These are phyloP conservation scores for Phorcus lineatus DNA, from an alignment of 2,888 invertebrate genomes.

Conservation along the genomic window DNA sequence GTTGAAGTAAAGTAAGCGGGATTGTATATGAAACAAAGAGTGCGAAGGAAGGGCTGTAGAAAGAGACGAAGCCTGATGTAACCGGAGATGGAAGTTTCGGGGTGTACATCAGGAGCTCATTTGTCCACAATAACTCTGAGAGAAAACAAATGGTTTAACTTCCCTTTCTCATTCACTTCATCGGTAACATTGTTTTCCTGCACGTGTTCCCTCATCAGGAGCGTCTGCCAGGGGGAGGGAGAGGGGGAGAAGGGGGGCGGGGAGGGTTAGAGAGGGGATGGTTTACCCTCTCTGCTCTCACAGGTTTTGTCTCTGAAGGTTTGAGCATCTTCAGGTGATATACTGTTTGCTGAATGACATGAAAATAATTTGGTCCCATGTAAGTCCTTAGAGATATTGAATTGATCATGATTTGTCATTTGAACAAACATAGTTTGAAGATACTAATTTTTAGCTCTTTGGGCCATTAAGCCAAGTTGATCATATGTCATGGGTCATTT, in stretches of 20 bases:
- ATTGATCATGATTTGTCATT: no score
- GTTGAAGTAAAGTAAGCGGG: not conserved
- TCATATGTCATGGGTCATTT: no score
- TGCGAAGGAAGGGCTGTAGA: not conserved
- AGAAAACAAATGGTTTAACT: constrained; percentile 28
- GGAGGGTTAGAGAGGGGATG: no score
- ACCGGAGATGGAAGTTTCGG: not conserved
- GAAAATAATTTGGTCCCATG: no score
- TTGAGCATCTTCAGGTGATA: no score
- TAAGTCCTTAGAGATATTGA: no score
- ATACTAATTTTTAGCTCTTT: no score
- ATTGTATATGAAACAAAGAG: not conserved
- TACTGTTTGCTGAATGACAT: no score
- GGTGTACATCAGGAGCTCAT: not conserved
- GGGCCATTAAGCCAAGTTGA: no score
- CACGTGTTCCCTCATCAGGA: constrained; percentile 23
- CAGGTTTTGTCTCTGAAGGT: no score
- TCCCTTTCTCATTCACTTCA: constrained; percentile 28
- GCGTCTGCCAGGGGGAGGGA: not conserved
- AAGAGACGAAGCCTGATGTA: not conserved
- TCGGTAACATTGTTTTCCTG: constrained; percentile 25
- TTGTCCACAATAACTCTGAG: constrained; percentile 27
- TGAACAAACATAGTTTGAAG: no score
- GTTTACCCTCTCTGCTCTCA: no score
- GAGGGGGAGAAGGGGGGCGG: not conserved